A percentile compares a stretch with the other conserved stretches of the same genome.
phyloP scores from a whole-genome alignment of 37 sponge, comb jelly and placozoan genomes.

The Hexactinellida sp. region DNA sequence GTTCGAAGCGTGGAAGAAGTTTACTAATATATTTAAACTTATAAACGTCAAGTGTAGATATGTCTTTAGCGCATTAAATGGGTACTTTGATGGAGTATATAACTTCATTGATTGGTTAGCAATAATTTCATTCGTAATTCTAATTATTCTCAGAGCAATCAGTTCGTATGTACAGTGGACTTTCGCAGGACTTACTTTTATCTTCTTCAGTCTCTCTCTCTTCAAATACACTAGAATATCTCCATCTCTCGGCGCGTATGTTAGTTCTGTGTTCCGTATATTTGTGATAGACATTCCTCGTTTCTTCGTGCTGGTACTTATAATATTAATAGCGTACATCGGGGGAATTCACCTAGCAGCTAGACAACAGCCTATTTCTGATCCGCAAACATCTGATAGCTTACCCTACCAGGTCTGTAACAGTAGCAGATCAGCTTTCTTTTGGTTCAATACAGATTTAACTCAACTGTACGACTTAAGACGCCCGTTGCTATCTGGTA shows the following conservation, averaged over 20 bases:
- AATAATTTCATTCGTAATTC: neutral
- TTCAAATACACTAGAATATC: neutral
- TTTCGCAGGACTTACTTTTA: neutral
- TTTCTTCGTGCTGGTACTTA: neutral
- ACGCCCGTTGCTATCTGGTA: neutral
- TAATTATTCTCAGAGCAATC: neutral
- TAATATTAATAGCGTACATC: neutral
- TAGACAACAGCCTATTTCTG: neutral
- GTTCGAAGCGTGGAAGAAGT: neutral
- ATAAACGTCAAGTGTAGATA: neutral
- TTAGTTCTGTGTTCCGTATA: neutral
- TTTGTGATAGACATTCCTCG: conserved; percentile 2
- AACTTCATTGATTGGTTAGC: neutral
- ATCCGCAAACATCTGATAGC: neutral
- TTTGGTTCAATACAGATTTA: neutral
- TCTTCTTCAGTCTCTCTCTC: neutral
- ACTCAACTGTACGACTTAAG: neutral
- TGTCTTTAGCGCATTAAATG: neutral
- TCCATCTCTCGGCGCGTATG: neutral
- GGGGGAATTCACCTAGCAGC: conserved; percentile 5
- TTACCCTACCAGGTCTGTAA: neutral
- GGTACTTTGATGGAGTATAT: conserved; percentile 6
- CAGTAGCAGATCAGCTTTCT: neutral
- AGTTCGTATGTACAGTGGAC: neutral
- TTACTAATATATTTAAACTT: neutral